phyloP scores from a whole-genome alignment of 1,140 invertebrate genomes.

The Lepidostoma basale region DNA sequence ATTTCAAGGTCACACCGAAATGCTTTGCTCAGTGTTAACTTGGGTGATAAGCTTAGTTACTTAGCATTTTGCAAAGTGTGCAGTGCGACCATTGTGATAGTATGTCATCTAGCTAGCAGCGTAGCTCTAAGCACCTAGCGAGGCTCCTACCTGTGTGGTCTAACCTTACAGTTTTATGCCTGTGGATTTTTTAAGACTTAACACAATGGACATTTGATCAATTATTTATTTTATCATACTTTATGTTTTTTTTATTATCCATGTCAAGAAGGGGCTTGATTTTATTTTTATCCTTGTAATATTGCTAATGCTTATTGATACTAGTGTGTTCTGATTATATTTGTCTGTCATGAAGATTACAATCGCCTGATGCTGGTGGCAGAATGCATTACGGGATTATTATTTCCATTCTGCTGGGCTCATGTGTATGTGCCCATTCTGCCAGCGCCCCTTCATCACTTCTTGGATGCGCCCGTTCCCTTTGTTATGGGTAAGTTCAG shows the following conservation, averaged over 20 bases:
- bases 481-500: constrained; percentile 94
- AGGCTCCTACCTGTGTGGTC: no score
- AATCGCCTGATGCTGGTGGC: constrained; percentile 96
- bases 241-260: background rate
- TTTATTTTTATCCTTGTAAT: background rate
- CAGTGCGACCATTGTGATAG: no score
- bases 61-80: no score
- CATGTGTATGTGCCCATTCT: constrained; percentile 99
- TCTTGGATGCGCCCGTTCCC: constrained; percentile 98
- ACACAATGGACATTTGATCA: no score
- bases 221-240: no score
- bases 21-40: no score
- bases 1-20: no score
- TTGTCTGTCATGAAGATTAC: constrained; percentile 80
- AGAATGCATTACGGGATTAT: constrained; percentile 87
- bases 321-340: constrained; percentile 29
- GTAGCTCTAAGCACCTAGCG: no score
- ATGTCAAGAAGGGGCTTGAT: background rate
- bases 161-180: no score
- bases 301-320: background rate
- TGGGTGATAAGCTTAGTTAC: no score
- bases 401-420: constrained; percentile 97
- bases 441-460: constrained; percentile 92
- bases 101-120: no score
- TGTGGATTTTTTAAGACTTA: no score